Conservation (phyloP, 2,797 vertebrate species). For the Macropodus opercularis region DNA sequence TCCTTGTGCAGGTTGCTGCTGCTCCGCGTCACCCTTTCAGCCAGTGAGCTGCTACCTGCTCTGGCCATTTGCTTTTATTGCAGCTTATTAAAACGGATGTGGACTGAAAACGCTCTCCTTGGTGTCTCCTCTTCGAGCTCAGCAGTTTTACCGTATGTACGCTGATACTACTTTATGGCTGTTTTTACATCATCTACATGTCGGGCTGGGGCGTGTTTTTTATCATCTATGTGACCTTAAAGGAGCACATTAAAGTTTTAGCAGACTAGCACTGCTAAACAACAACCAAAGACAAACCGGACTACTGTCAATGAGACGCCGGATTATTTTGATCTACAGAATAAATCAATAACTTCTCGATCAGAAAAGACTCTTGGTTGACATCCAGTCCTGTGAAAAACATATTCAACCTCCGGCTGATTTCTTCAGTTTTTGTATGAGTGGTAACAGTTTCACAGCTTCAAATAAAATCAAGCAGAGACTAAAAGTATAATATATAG, state of each 20-base stretch:
- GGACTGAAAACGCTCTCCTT: conserved; percentile 15
- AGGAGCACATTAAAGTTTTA: conserved; percentile 37
- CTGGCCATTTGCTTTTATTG: conserved; percentile 60
- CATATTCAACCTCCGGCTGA: no score
- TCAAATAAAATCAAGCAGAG: no score
- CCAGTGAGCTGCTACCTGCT: conserved; percentile 40
- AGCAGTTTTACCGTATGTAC: neutral
- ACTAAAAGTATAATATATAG: no score
- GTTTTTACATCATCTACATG: conserved; percentile 7
- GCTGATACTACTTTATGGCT: neutral
- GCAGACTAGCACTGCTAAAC: neutral
- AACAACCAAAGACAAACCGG: neutral
- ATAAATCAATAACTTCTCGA: no score
- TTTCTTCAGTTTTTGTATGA: no score
- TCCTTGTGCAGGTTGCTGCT: conserved; percentile 64
- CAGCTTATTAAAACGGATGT: conserved; percentile 57
- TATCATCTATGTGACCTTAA: conserved; percentile 23
- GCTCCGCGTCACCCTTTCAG: conserved; percentile 52
- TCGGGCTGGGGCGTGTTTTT: conserved; percentile 7
- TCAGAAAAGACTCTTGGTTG: no score
- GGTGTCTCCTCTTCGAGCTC: conserved; percentile 23
- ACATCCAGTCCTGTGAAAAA: no score
- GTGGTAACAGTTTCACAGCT: no score
- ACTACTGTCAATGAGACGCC: no score
- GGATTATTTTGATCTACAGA: no score